phyloP scores from a whole-genome alignment of 1,140 invertebrate species.

The Apolygus lucorum region DNA sequence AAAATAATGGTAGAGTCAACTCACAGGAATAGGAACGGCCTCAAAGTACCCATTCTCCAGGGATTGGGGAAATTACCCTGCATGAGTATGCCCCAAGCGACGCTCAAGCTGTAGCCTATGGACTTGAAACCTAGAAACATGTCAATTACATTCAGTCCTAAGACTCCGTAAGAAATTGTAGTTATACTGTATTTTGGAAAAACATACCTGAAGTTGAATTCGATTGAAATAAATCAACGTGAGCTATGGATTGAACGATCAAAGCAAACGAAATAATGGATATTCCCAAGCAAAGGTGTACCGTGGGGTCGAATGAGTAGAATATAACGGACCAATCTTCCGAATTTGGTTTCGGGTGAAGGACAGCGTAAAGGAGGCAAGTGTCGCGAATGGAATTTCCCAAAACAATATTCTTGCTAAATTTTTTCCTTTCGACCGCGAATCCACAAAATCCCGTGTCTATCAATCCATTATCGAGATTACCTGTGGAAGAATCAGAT shows the following conservation, averaged over 20 bases:
- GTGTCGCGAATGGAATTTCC: not conserved
- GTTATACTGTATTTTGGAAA: no score
- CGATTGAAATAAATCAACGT: no score
- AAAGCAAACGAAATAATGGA: not conserved
- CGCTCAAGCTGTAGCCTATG: no score
- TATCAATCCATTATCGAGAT: not conserved
- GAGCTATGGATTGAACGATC: not conserved
- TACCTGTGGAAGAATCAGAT: no score
- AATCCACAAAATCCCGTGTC: not conserved
- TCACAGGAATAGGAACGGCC: not conserved
- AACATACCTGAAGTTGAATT: no score
- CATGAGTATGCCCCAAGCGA: not conserved
- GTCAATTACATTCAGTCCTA: no score
- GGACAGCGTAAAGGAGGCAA: not conserved
- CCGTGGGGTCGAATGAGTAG: not conserved
- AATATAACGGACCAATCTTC: not conserved
- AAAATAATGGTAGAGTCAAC: no score
- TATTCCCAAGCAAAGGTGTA: not conserved
- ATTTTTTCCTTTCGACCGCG: not conserved
- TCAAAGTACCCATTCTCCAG: not conserved
- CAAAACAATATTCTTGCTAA: not conserved
- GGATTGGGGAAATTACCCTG: not conserved
- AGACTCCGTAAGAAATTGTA: no score
- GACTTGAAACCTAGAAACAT: no score
- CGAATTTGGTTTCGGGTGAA: not conserved